Evolutionary conservation across 2,797 vertebrate species (phyloP).

Genomic region (Acrocephalus scirpaceus): DNA sequence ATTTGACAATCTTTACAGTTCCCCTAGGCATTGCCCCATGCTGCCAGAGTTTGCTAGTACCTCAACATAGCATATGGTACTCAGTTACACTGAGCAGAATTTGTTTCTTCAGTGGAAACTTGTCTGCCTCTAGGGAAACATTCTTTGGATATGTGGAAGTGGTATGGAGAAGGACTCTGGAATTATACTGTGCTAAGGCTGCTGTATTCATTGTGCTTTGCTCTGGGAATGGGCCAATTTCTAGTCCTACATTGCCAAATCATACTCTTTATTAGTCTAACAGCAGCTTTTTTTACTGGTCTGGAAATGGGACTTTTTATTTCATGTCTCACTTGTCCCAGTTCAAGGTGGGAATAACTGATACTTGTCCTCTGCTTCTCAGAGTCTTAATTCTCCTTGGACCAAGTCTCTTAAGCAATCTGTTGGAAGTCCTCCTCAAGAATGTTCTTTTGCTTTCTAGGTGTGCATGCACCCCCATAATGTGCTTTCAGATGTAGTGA

Average conservation of each 20-base stretch:
- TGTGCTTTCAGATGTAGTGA: constrained; percentile 93
- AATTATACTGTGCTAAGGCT: neutral
- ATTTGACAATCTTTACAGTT: neutral
- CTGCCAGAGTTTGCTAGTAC: neutral
- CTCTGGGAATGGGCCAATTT: neutral
- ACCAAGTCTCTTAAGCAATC: neutral
- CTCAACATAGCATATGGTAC: fast-evolving
- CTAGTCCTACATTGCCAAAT: neutral
- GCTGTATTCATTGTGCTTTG: neutral
- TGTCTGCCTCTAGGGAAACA: fast-evolving
- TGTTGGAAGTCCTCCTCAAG: neutral
- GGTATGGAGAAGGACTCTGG: neutral
- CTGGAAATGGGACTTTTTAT: neutral
- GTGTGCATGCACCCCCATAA: constrained; percentile 97
- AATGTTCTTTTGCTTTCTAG: constrained; percentile 68
- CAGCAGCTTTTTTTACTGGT: neutral
- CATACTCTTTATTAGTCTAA: neutral
- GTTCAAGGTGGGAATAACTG: neutral
- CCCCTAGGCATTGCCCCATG: neutral
- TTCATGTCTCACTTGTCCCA: neutral
- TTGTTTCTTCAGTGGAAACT: neutral
- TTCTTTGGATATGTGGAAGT: neutral
- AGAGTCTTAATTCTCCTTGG: neutral
- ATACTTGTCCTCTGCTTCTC: neutral
- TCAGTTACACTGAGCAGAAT: neutral